Evolutionary conservation across 2,797 vertebrate genomes (phyloP).

Genomic region (Pagetopsis macropterus): DNA sequence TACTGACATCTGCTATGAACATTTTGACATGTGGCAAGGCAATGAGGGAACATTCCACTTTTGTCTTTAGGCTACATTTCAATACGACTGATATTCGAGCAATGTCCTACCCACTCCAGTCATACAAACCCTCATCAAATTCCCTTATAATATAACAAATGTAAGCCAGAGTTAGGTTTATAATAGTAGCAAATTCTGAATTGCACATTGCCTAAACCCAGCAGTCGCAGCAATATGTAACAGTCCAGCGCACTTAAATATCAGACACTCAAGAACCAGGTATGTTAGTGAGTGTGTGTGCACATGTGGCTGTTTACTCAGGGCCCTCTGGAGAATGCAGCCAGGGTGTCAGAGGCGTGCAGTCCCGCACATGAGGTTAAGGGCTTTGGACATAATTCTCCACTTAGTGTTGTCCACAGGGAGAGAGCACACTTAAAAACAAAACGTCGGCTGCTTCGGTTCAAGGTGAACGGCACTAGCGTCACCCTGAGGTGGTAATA

Average conservation of each 20-base stretch:
- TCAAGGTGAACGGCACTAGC: slow-evolving; percentile 54
- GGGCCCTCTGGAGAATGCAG: slow-evolving; percentile 73
- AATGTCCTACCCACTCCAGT: neutral
- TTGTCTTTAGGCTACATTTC: neutral
- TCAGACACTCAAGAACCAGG: slow-evolving; percentile 48
- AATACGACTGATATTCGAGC: slow-evolving; percentile 1
- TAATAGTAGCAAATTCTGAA: slow-evolving; percentile 13
- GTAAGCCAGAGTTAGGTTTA: slow-evolving; percentile 21
- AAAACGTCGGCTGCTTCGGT: slow-evolving; percentile 43
- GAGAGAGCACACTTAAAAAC: slow-evolving; percentile 53
- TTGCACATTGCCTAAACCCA: slow-evolving; percentile 1
- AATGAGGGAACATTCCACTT: slow-evolving; percentile 8
- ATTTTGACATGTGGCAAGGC: slow-evolving; percentile 25
- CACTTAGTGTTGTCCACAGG: slow-evolving; percentile 51
- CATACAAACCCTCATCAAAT: slow-evolving; percentile 44
- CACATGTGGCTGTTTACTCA: slow-evolving; percentile 69
- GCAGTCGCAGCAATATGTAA: slow-evolving; percentile 12
- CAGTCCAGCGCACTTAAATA: slow-evolving; percentile 35
- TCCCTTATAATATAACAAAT: slow-evolving; percentile 61
- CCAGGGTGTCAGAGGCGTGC: slow-evolving; percentile 74
- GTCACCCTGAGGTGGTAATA: slow-evolving; percentile 19
- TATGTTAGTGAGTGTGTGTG: slow-evolving; percentile 26
- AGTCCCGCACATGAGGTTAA: slow-evolving; percentile 65
- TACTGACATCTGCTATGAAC: slow-evolving; percentile 27
- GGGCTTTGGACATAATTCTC: slow-evolving; percentile 69